Base-by-base conservation (phyloP, 2,888 invertebrate species). In the Calliopum simillimum region DNA sequence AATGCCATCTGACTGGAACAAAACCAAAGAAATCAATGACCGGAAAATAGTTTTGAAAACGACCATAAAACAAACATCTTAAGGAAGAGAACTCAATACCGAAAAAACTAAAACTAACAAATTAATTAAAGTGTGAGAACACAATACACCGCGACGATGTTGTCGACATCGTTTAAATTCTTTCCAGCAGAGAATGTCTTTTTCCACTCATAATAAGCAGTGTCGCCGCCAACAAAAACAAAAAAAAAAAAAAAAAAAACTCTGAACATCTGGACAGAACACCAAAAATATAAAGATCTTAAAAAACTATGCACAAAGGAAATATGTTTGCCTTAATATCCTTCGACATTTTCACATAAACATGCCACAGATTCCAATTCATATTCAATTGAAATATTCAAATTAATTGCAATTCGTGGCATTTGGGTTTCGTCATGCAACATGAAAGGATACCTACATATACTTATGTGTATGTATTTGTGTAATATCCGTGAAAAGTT, bases 91-190 rank as follows among this genome's bases (percentile, higher is more conserved):
- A 79, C 73, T 76, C 80, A 81, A 83, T 72, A 81, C 79, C 77
- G 69, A 79, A 81, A 80, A 76, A 72, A 80, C 77, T 73, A 76
- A 75, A 79, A 82, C 77, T 80, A 82, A 83, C 82, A 84, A 84
- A 84, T 84, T 84, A 82, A 82, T 78, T 79, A 70, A 77, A 80
- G 80, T 82, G 81, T 83, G 84, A 82, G 85, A 83, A 81, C 73
- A 81, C 73, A 71, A 72, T 71, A 70, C 71, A 68, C 63, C 58
- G 65, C 73, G 64, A 66, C 66, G 58, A 43, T 16, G 13, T 62
- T 68, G 64, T 46, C 46, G 58, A 14, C 64, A 49, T 23, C 55
- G 25, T 33, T 53, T 53, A 55, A 58, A 70, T 69, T 14, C 44
- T 68, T 68, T 61, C 61, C 43, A 6, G 44, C 13, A 25, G 53